Conservation (phyloP, 23 tunicate species). For the Trididemnum miniatum region DNA sequence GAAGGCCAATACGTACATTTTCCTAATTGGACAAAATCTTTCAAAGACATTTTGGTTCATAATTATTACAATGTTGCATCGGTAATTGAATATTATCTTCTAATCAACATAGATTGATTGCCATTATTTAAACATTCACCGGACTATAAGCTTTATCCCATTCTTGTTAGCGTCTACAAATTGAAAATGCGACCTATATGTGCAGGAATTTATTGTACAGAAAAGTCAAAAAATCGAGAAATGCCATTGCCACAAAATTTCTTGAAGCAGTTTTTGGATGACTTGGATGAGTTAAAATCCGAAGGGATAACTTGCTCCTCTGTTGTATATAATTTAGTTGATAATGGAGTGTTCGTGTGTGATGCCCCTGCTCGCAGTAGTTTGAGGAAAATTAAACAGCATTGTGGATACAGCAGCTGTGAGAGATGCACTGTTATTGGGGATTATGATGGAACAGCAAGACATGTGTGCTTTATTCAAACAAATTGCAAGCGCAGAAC, state of each 20-base stretch:
- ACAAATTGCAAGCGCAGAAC: conserved; percentile 22
- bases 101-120: conserved; percentile 55
- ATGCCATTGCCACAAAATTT: conserved; percentile 43
- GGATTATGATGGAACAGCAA: background rate
- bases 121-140: conserved; percentile 56
- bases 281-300: conserved; percentile 4
- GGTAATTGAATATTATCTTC: background rate
- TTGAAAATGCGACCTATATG: conserved; percentile 48
- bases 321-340: background rate
- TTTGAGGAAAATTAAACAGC: conserved; percentile 33
- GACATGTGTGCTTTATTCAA: conserved; percentile 13
- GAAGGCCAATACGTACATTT: conserved; percentile 52
- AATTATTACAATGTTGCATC: background rate
- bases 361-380: conserved; percentile 53
- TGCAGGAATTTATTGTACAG: conserved; percentile 46
- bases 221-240: conserved; percentile 31
- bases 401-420: conserved; percentile 47
- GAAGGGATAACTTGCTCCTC: background rate
- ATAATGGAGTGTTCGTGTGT: conserved; percentile 34
- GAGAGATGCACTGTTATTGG: conserved; percentile 46
- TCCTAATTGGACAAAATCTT: conserved; percentile 32
- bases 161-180: conserved; percentile 37
- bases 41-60: conserved; percentile 1
- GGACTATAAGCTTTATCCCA: conserved; percentile 47
- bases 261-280: conserved; percentile 36